Conservation (phyloP, 1,140 invertebrate species). For the Gonatopus flavifemur region DNA sequence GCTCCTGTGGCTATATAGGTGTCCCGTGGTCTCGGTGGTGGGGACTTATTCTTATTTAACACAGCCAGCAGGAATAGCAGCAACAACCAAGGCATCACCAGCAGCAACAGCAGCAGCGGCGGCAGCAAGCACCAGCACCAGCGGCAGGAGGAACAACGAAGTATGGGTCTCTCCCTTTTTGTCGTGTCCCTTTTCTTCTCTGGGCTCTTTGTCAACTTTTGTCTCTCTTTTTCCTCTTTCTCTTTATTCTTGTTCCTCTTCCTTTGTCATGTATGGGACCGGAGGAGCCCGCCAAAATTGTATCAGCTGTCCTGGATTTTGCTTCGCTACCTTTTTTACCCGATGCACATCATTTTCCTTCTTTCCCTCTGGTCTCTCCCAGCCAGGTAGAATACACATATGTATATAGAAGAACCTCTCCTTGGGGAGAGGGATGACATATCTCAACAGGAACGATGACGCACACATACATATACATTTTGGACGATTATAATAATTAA, state of each 20-base stretch:
- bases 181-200: constrained; percentile 21
- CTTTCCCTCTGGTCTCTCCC: constrained; percentile 26
- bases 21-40: constrained; percentile 29
- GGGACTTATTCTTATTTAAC: constrained; percentile 54
- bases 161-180: constrained; percentile 20
- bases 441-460: constrained; percentile 6
- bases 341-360: constrained; percentile 22
- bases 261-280: constrained; percentile 19
- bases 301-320: constrained; percentile 55
- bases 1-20: constrained; percentile 34
- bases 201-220: no score
- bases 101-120: constrained; percentile 3
- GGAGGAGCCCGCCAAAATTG: constrained; percentile 51
- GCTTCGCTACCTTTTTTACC: constrained; percentile 16
- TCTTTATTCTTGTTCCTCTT: constrained; percentile 17
- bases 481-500: constrained; percentile 25
- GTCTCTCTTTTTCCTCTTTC: constrained; percentile 23
- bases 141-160: constrained; percentile 3
- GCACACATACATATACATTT: not conserved
- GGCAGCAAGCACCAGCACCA: constrained; percentile 1
- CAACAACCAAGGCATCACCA: constrained; percentile 15
- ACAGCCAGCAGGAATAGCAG: constrained; percentile 38
- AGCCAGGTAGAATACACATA: constrained; percentile 19
- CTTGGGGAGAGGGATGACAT: not conserved
- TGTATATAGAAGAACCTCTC: constrained; percentile 1